Conservation (phyloP, 2,113 vertebrate species). For the Oryctolagus cuniculus region DNA sequence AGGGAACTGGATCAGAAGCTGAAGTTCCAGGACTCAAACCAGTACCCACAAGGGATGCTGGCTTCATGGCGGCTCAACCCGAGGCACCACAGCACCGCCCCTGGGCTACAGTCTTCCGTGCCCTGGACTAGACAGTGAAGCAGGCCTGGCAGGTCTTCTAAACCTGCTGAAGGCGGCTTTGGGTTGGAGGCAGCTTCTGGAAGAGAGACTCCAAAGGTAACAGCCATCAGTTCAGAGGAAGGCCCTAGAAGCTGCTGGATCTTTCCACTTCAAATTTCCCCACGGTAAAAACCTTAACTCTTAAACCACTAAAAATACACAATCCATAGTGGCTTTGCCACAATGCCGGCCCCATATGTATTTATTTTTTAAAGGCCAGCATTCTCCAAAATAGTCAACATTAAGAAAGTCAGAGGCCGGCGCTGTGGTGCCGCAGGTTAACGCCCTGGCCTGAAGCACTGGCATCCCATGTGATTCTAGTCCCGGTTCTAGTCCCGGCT, state of each 20-base stretch:
- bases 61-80: no score
- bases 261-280: not conserved
- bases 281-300: slow-evolving; percentile 40
- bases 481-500: no score
- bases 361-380: not conserved
- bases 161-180: not conserved
- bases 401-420: not conserved
- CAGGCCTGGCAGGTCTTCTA: not conserved
- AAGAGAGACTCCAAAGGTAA: not conserved
- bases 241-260: not conserved
- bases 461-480: no score
- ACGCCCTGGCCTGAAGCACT: no score
- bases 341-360: no score
- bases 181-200: not conserved
- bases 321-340: no score
- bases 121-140: not conserved
- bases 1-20: no score
- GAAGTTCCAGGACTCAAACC: no score
- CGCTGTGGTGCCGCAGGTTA: no score
- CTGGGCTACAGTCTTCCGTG: not conserved
- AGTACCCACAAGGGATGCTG: no score
- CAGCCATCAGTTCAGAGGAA: not conserved
- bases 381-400: slow-evolving; percentile 38
- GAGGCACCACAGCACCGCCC: no score
- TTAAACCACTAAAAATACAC: slow-evolving; percentile 16